A percentile compares a stretch with the other conserved stretches of the same genome.
These are phyloP conservation scores for Adelognathus sp. DNA, from an alignment of 2,888 invertebrate genomes.

Conservation along the genomic window DNA sequence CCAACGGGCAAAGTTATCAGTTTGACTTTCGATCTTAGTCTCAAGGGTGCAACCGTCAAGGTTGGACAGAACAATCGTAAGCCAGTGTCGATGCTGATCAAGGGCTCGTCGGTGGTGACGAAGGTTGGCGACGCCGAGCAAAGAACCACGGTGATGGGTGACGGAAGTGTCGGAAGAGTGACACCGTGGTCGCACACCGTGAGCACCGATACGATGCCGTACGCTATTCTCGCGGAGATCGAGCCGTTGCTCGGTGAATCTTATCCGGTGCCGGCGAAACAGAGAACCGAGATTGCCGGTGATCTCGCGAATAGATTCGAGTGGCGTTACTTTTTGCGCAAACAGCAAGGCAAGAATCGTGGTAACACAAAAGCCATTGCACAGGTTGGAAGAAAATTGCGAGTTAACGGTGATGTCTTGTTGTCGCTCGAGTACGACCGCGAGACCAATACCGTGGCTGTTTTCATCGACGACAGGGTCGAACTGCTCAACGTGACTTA, in stretches of 20 bases:
- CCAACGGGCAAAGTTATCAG: slow-evolving; percentile 97
- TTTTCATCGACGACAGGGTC: slow-evolving; percentile 93
- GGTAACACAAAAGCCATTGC: slow-evolving; percentile 86
- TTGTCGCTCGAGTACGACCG: slow-evolving; percentile 95
- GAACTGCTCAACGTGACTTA: slow-evolving; percentile 94
- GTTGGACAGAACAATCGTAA: slow-evolving; percentile 92
- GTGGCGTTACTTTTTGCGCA: slow-evolving; percentile 95
- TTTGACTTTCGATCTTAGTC: slow-evolving; percentile 93
- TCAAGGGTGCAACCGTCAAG: slow-evolving; percentile 94
- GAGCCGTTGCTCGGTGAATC: slow-evolving; percentile 94
- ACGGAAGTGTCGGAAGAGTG: slow-evolving; percentile 91
- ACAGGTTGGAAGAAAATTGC: slow-evolving; percentile 91
- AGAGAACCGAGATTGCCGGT: slow-evolving; percentile 93
- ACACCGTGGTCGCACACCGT: slow-evolving; percentile 94
- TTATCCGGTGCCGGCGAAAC: slow-evolving; percentile 95
- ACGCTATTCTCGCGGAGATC: slow-evolving; percentile 93
- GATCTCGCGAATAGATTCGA: slow-evolving; percentile 96
- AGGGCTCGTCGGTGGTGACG: slow-evolving; percentile 92
- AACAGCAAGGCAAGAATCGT: slow-evolving; percentile 84
- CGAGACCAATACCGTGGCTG: slow-evolving; percentile 92
- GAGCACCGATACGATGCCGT: slow-evolving; percentile 95
- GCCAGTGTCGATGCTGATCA: slow-evolving; percentile 92
- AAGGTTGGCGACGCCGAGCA: slow-evolving; percentile 92
- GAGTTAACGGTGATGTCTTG: slow-evolving; percentile 95
- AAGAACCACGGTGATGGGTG: slow-evolving; percentile 89